Evolutionary conservation across 2,888 invertebrate species (phyloP), one percentile per base, ranked within the genome.

Genomic region (Falcaria lacertinaria): DNA sequence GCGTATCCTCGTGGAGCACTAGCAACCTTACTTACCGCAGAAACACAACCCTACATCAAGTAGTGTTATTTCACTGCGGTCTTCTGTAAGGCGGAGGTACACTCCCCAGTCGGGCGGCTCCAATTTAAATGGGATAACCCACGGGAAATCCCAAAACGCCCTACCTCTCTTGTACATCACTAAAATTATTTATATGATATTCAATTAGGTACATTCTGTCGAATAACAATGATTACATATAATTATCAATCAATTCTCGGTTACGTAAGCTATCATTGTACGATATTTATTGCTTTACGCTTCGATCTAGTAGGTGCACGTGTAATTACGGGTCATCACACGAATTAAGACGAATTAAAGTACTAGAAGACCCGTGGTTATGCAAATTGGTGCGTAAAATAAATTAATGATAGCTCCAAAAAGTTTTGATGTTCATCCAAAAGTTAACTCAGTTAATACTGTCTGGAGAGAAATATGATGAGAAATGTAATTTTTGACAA

Each of bases 181-280:
- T 8, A 8, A 37, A 37, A 37, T 37, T 22, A 15, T 22, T 14
- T 37, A 25, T 13, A 37, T 37, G 14, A 25, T 22, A 37, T 22
- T 37, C 37, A 37, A 37, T 40, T 40, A n/a, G n/a, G n/a, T n/a
- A 40, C 33, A 33, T 14, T 40, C 40, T 13, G 15, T 34, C 16
- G 41, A 44, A 43, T 42, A 42, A 36, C 35, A 33, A 28, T 22
- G 19, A 42, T 47, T 43, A 43, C 41, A 44, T 41, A 15, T 35
- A 44, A 47, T 47, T 47, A 47, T 22, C 35, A 41, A 37, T 17
- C 40, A 46, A 37, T 46, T 41, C 14, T 22, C 13, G 1, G 37
- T 37, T 22, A 37, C 22, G 37, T 22, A 8, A 22, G 37, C 22
- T 15, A 37, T 37, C 37, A 22, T 37, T 37, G 37, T 17, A 15